These are phyloP conservation scores for Papilio protenor DNA, from an alignment of 2,888 invertebrate species.

Conservation along the genomic window DNA sequence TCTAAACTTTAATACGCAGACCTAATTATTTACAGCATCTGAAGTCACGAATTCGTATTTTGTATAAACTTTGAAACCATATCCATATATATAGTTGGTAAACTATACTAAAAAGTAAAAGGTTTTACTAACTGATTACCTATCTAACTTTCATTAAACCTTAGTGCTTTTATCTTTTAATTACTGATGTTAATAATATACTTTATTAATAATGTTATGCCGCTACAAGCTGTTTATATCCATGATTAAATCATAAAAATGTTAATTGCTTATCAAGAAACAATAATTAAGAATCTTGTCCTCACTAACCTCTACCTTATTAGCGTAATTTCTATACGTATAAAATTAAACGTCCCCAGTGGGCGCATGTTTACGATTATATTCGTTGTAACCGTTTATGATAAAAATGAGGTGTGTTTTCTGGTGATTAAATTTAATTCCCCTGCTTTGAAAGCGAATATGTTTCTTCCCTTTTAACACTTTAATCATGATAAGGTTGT, in stretches of 20 bases:
- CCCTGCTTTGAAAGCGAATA: constrained; percentile 29
- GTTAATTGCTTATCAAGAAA: constrained; percentile 5
- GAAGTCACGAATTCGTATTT: too few species aligned
- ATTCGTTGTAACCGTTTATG: constrained; percentile 33
- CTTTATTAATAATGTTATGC: neutral
- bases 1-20: too few species aligned
- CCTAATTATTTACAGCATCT: too few species aligned
- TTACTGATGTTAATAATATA: neutral
- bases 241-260: neutral
- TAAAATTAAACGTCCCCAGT: constrained; percentile 30
- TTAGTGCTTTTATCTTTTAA: neutral
- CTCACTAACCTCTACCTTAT: neutral
- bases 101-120: too few species aligned
- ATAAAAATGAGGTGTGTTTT: constrained; percentile 38
- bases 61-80: too few species aligned
- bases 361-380: constrained; percentile 36
- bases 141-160: too few species aligned
- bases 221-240: neutral
- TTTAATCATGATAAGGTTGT: constrained; percentile 32
- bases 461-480: constrained; percentile 22
- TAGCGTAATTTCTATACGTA: constrained; percentile 17
- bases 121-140: too few species aligned
- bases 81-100: too few species aligned
- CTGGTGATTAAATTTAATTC: constrained; percentile 40
- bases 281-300: constrained; percentile 1